phyloP scores from a whole-genome alignment of 2,113 vertebrate species.

The Aspidoscelis tigris region DNA sequence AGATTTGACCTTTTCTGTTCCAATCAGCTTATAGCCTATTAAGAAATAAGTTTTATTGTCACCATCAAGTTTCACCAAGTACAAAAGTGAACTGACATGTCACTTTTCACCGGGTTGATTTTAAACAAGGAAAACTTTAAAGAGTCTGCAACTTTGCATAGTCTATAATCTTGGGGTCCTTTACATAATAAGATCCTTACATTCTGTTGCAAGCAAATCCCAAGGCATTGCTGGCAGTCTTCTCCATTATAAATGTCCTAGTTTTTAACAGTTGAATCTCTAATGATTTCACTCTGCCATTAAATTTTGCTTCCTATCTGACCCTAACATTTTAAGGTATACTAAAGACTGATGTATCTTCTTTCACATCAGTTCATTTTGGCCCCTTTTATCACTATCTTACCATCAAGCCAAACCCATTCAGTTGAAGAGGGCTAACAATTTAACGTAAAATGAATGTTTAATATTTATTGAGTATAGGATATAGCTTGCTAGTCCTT shows the following conservation, averaged over 20 bases:
- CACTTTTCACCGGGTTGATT: neutral
- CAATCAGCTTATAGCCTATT: neutral
- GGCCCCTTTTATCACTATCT: conserved; percentile 10
- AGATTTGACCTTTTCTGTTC: neutral
- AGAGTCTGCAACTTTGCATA: neutral
- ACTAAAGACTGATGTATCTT: conserved; percentile 52
- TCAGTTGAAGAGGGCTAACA: neutral
- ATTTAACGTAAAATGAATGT: neutral
- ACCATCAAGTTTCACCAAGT: neutral
- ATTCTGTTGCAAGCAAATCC: conserved; percentile 21
- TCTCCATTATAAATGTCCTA: conserved; percentile 55
- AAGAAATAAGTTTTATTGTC: neutral
- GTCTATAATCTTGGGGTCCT: accelerated
- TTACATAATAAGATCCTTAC: conserved; percentile 1
- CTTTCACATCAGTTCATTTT: conserved; percentile 59
- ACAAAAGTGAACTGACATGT: accelerated
- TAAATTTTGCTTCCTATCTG: conserved; percentile 67
- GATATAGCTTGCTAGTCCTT: too few species aligned
- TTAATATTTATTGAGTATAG: neutral
- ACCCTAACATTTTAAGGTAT: conserved; percentile 59
- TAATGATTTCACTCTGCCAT: conserved; percentile 65
- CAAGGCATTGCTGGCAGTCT: conserved; percentile 13
- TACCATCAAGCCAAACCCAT: neutral
- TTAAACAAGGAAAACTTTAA: neutral
- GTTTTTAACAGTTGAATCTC: conserved; percentile 47